Percentiles rank a stretch among this genome's conserved stretches.
These are phyloP conservation scores for Eupithecia vulgata DNA, from an alignment of 2,888 invertebrate genomes.

Conservation along the genomic window DNA sequence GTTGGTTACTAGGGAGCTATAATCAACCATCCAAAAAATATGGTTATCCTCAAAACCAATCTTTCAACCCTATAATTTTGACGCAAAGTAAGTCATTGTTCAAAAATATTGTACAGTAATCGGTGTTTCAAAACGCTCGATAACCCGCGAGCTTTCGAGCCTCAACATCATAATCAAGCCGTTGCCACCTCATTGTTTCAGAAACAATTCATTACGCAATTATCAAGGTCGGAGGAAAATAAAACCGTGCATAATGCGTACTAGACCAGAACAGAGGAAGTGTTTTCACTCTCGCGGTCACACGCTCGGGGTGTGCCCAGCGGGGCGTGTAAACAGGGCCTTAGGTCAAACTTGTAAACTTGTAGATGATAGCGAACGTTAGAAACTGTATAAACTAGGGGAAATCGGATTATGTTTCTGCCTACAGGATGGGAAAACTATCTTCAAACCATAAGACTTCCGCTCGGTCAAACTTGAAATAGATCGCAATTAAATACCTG, in stretches of 20 bases:
- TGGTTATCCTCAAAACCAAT: neutral
- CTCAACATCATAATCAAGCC: slow-evolving; percentile 22
- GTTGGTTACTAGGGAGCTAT: neutral
- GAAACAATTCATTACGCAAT: slow-evolving; percentile 62
- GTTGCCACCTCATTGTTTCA: slow-evolving; percentile 28
- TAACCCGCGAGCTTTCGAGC: slow-evolving; percentile 25
- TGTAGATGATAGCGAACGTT: slow-evolving; percentile 22
- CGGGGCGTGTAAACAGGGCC: slow-evolving; percentile 68
- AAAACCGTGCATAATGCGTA: slow-evolving; percentile 73
- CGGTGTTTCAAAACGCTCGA: slow-evolving; percentile 2
- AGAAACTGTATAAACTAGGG: slow-evolving; percentile 22
- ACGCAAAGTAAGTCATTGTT: slow-evolving; percentile 10
- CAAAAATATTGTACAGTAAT: neutral
- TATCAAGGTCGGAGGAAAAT: slow-evolving; percentile 73
- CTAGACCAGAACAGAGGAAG: slow-evolving; percentile 71
- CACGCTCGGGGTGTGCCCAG: slow-evolving; percentile 61
- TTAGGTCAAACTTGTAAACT: slow-evolving; percentile 46
- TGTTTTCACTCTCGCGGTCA: slow-evolving; percentile 75
- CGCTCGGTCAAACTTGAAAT: neutral
- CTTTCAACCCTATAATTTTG: neutral
- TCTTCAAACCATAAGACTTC: slow-evolving; percentile 13
- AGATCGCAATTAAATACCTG: slow-evolving; percentile 15
- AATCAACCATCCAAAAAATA: neutral
- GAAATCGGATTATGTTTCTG: slow-evolving; percentile 38
- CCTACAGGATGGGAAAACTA: slow-evolving; percentile 17